Percentiles rank a stretch among this genome's conserved stretches.
Conservation (phyloP, 2,797 vertebrate genomes). For the Pipistrellus pygmaeus region DNA sequence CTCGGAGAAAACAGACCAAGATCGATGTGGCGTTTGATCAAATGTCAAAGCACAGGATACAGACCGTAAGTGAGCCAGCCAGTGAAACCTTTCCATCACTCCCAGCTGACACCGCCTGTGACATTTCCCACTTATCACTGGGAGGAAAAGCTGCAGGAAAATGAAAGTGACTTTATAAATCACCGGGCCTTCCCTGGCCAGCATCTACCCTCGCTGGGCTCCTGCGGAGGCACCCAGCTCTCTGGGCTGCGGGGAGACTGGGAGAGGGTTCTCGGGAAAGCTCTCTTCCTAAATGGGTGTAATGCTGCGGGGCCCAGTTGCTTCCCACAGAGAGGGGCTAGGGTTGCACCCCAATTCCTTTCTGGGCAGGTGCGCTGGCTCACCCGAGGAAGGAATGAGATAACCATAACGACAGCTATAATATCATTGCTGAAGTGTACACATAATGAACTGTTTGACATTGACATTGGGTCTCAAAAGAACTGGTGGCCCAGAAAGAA, state of each 20-base stretch:
- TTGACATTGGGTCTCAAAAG: too few relatives aligned
- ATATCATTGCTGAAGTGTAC: too few relatives aligned
- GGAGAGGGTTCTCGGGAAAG: not conserved
- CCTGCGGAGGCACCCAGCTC: not conserved
- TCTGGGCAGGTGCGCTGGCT: not conserved
- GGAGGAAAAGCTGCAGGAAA: slow-evolving; percentile 58
- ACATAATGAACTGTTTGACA: too few relatives aligned
- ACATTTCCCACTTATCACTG: slow-evolving; percentile 63
- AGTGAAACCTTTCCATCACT: slow-evolving; percentile 65
- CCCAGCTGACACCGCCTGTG: slow-evolving; percentile 58
- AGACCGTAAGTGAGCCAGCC: slow-evolving; percentile 68
- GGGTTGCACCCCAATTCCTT: not conserved
- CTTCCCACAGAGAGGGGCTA: not conserved
- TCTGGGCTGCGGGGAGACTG: not conserved
- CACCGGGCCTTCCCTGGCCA: slow-evolving; percentile 48
- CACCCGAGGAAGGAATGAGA: not conserved
- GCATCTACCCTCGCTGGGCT: not conserved
- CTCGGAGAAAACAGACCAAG: slow-evolving; percentile 53
- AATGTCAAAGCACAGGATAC: slow-evolving; percentile 72
- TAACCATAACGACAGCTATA: not conserved
- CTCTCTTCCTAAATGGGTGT: slow-evolving; percentile 5
- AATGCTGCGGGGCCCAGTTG: not conserved
- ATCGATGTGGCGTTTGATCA: slow-evolving; percentile 75
- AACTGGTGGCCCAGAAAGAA: too few relatives aligned
- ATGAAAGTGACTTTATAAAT: slow-evolving; percentile 68